Conservation (phyloP, 2,797 vertebrate species). For the Xiphophorus birchmanni region DNA sequence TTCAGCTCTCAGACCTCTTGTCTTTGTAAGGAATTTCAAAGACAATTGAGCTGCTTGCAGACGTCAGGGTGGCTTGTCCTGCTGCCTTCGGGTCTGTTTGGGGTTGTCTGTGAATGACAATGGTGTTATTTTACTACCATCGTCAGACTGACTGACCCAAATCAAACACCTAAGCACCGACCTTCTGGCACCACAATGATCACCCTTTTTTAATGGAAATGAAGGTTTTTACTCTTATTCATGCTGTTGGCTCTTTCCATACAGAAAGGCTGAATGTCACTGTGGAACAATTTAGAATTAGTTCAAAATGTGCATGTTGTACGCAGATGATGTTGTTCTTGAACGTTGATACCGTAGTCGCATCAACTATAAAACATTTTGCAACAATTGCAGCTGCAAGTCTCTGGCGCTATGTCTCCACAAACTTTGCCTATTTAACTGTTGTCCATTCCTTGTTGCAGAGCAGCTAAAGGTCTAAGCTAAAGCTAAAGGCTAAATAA, state of each 20-base stretch:
- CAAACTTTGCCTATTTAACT: background rate
- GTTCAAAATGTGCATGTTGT: background rate
- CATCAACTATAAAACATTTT: background rate
- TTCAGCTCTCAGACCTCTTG: slow-evolving; percentile 2
- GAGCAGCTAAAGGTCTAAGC: background rate
- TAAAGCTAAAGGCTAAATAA: background rate
- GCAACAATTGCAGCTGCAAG: background rate
- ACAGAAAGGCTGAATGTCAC: background rate
- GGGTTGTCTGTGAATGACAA: slow-evolving; percentile 77
- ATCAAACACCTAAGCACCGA: slow-evolving; percentile 25
- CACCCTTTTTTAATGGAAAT: slow-evolving; percentile 11
- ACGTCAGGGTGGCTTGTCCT: slow-evolving; percentile 50
- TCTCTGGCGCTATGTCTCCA: background rate
- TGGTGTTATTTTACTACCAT: slow-evolving; percentile 53
- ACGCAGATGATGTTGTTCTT: background rate
- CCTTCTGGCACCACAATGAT: slow-evolving; percentile 9
- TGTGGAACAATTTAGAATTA: background rate
- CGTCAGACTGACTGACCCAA: slow-evolving; percentile 49
- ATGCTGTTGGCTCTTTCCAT: background rate
- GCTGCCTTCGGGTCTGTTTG: slow-evolving; percentile 68
- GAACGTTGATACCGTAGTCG: background rate
- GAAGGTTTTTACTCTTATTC: background rate
- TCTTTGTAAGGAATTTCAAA: slow-evolving; percentile 51
- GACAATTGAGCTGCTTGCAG: slow-evolving; percentile 72
- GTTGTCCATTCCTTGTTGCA: background rate